Conservation (phyloP, 37 sponge, comb jelly and placozoan species). For the Diacarnus erythraeanus region DNA sequence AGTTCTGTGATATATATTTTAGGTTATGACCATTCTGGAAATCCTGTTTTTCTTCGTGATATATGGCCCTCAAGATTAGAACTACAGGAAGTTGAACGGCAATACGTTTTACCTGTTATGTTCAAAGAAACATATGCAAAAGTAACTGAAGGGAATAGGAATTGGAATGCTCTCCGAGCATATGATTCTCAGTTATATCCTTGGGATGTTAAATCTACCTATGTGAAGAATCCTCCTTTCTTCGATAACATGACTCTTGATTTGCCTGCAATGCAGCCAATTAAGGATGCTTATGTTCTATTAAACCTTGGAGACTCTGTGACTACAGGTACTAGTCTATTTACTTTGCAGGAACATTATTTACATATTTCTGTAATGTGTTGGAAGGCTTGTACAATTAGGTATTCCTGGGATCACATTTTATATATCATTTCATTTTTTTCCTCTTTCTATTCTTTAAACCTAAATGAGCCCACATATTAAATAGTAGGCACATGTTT, state of each 20-base stretch:
- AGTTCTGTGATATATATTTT: too few species aligned
- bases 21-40: constrained; percentile 62
- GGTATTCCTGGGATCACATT: too few species aligned
- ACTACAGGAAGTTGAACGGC: constrained; percentile 77
- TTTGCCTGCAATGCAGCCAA: constrained; percentile 22
- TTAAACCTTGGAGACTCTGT: constrained; percentile 92
- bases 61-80: constrained; percentile 91
- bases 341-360: too few species aligned
- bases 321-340: constrained; percentile 76
- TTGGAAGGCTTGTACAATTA: too few species aligned
- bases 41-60: constrained; percentile 81
- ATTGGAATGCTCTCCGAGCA: constrained; percentile 81
- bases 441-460: too few species aligned
- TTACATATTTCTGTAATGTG: too few species aligned
- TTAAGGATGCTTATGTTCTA: constrained; percentile 65
- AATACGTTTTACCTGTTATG: constrained; percentile 89
- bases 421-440: too few species aligned
- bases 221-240: constrained; percentile 93
- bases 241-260: constrained; percentile 73
- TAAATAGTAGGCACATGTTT: too few species aligned
- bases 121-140: constrained; percentile 67
- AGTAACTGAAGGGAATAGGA: constrained; percentile 62
- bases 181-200: constrained; percentile 81
- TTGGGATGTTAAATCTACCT: constrained; percentile 83
- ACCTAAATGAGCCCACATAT: too few species aligned